phyloP scores from a whole-genome alignment of 2,113 vertebrate genomes.

The Calcarius ornatus region DNA sequence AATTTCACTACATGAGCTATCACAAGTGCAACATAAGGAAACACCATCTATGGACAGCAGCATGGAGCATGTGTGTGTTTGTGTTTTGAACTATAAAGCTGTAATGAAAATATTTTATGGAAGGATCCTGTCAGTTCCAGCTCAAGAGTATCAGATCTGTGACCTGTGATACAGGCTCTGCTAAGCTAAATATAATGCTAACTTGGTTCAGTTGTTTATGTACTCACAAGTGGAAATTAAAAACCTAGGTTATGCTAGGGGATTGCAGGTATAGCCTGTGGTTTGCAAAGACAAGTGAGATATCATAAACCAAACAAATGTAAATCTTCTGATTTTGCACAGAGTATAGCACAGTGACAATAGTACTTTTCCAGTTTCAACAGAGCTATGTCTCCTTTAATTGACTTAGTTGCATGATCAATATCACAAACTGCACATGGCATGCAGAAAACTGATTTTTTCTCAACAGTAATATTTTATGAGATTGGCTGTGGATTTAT shows the following conservation, averaged over 20 bases:
- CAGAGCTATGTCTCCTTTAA: neutral
- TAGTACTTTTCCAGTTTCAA: neutral
- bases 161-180: neutral
- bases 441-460: neutral
- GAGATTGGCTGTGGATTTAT: neutral
- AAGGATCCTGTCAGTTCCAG: neutral
- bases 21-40: neutral
- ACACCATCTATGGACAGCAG: neutral
- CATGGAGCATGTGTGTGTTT: neutral
- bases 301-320: neutral
- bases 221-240: neutral
- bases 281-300: neutral
- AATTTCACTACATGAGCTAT: neutral
- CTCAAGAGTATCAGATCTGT: neutral
- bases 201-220: neutral
- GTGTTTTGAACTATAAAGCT: conserved; percentile 19
- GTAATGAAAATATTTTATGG: neutral
- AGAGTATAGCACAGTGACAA: neutral
- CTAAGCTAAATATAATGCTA: neutral
- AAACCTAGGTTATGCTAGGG: neutral
- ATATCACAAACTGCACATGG: neutral
- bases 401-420: neutral
- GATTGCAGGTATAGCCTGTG: neutral
- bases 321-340: neutral
- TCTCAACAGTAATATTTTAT: neutral